Evolutionary conservation across 2,888 invertebrate species (phyloP), one percentile per base, ranked within the genome.

Genomic region (Gerris lacustris): DNA sequence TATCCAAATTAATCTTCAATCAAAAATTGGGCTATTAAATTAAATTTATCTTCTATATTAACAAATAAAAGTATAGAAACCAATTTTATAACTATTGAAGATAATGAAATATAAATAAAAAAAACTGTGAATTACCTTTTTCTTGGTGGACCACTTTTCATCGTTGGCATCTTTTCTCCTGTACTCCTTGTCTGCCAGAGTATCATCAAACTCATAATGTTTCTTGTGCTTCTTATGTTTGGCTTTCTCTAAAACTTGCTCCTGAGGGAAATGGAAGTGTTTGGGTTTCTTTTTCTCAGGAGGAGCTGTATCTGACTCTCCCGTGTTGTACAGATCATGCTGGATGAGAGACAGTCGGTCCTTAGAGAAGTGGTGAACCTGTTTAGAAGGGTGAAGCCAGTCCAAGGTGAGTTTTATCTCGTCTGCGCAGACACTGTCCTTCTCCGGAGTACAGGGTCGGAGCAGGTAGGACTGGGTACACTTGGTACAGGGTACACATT

Each of bases 401-500:
- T 67, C 44, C 9, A 64, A 31, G 9, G 64, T 18, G 1, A 64
- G 64, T 64, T 17, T 9, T 9, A 64, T 64, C 18, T 64, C 64
- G 18, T 64, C 64, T 9, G 64, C 17, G 44, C 67, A 67, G 9
- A 45, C 67, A 44, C 44, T 67, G 45, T 45, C 66, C 31, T 6
- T 9, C 5, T 44, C 62, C 44, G 7, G 64, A 66, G 31, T 17
- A 31, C 45, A 44, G 47, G 64, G 45, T 6, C 63, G n/a, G 31
- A 63, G 67, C 11, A 63, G 7, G 62, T 18, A 63, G 6, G 62
- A 44, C 43, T 44, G 67, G 47, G 67, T 45, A 63, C 66, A 17
- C 55, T 70, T 70, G 83, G 89, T 87, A 82, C 91, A 91, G 72
- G 87, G 86, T 77, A 85, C 81, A 81, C 91, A 91, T 76, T 81